Percentiles rank a stretch among this genome's conserved stretches.
Conservation (phyloP, 2,113 vertebrate species). For the Epinephelus lanceolatus region DNA sequence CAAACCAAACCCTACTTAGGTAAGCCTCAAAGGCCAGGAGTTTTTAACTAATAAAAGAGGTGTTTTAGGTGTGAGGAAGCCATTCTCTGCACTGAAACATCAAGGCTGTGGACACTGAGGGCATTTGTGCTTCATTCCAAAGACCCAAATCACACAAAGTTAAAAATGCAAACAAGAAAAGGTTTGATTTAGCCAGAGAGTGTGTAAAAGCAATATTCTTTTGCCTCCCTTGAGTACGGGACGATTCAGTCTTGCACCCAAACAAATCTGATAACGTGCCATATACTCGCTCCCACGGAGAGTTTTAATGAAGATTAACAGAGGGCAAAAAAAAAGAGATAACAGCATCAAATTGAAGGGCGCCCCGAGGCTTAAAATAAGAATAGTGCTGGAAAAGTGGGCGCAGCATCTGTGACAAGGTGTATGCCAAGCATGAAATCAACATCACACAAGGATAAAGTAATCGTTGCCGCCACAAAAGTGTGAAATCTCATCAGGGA, state of each 20-base stretch:
- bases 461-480: conserved; percentile 34
- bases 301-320: conserved; percentile 61
- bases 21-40: no score
- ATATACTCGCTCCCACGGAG: conserved; percentile 10
- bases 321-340: conserved; percentile 25
- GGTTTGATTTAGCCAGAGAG: not conserved
- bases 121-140: not conserved
- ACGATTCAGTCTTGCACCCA: conserved; percentile 11
- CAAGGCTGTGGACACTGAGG: not conserved
- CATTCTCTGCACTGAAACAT: not conserved
- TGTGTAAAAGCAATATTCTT: conserved; percentile 38
- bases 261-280: conserved; percentile 36
- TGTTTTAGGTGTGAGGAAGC: not conserved
- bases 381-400: conserved; percentile 18
- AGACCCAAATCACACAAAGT: not conserved
- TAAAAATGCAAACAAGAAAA: not conserved
- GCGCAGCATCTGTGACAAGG: conserved; percentile 47
- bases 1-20: not conserved
- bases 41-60: not conserved
- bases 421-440: conserved; percentile 53
- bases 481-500: conserved; percentile 57
- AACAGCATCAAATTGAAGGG: conserved; percentile 18
- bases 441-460: conserved; percentile 47
- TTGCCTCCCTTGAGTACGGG: not conserved
- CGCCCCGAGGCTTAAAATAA: not conserved